phyloP scores from a whole-genome alignment of 2,888 invertebrate genomes.

The Clunio marinus region DNA sequence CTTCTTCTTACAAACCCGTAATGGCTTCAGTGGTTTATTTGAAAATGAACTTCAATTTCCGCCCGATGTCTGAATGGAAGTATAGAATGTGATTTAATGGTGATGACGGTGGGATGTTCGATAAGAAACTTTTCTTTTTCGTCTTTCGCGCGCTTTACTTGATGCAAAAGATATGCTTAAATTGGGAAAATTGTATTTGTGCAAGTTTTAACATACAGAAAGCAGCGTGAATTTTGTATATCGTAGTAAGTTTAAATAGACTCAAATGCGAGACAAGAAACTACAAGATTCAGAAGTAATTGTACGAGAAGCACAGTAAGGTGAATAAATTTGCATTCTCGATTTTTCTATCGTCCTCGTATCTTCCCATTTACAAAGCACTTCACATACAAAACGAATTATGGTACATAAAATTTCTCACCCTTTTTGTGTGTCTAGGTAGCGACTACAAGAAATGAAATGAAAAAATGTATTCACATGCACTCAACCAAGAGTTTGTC shows the following conservation, averaged over 20 bases:
- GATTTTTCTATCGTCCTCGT: background rate
- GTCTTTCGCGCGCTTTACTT: no score
- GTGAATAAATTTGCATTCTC: background rate
- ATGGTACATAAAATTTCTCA: background rate
- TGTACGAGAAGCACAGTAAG: background rate
- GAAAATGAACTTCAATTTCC: constrained; percentile 21
- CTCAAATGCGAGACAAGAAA: background rate
- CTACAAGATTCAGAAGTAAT: background rate
- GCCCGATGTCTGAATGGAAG: background rate
- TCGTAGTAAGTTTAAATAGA: background rate
- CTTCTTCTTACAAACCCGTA: background rate
- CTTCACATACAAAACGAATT: background rate
- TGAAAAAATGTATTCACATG: background rate
- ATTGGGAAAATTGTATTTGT: background rate
- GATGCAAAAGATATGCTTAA: no score
- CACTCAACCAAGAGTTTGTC: background rate
- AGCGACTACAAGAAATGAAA: background rate
- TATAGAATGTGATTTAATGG: constrained; percentile 13
- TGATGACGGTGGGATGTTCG: background rate
- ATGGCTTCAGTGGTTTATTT: background rate
- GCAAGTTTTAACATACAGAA: background rate
- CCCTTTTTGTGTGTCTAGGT: background rate
- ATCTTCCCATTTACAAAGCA: background rate
- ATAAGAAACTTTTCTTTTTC: no score
- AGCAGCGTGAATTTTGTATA: background rate